A percentile compares a stretch with the other conserved stretches of the same genome.
These are phyloP conservation scores for Paramuricea clavata DNA, from an alignment of 92 coral and sea anemone genomes.

Conservation along the genomic window DNA sequence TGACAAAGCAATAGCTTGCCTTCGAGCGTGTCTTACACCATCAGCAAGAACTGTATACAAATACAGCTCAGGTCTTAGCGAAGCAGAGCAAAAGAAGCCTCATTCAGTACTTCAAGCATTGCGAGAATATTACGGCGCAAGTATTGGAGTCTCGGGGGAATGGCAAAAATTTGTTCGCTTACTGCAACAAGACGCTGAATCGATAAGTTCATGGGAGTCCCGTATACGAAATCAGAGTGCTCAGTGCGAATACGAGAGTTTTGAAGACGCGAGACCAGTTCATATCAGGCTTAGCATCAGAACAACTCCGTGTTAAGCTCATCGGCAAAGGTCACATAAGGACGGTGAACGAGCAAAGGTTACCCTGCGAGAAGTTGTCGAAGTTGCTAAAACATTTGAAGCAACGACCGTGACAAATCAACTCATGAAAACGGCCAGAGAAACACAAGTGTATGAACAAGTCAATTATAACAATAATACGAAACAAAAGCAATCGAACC, in stretches of 20 bases:
- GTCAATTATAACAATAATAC: constrained; percentile 23
- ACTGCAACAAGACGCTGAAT: constrained; percentile 25
- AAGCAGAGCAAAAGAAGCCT: constrained; percentile 65
- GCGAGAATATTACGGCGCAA: constrained; percentile 48
- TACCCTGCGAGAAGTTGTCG: constrained; percentile 11
- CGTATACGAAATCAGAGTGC: constrained; percentile 42
- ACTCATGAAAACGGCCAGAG: constrained; percentile 53
- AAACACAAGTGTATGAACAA: constrained; percentile 46
- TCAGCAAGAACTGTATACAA: constrained; percentile 70
- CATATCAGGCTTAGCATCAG: constrained; percentile 43
- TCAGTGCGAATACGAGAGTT: constrained; percentile 58
- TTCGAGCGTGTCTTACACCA: constrained; percentile 66
- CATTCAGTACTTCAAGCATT: constrained; percentile 59
- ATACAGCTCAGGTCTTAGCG: constrained; percentile 66
- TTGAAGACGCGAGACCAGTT: constrained; percentile 48
- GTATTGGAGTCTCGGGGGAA: constrained; percentile 38
- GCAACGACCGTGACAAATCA: constrained; percentile 34
- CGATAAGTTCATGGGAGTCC: constrained; percentile 37
- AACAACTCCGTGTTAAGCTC: constrained; percentile 52
- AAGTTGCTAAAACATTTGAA: constrained; percentile 14
- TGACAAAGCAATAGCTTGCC: constrained; percentile 66
- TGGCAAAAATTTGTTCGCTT: constrained; percentile 30
- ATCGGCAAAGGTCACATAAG: constrained; percentile 61
- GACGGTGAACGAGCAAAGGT: constrained; percentile 35
- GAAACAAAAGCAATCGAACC: constrained; percentile 18